A percentile compares a stretch with the other conserved stretches of the same genome.
Evolutionary conservation across 2,888 invertebrate genomes (phyloP).

Genomic region (Macropis europaea): DNA sequence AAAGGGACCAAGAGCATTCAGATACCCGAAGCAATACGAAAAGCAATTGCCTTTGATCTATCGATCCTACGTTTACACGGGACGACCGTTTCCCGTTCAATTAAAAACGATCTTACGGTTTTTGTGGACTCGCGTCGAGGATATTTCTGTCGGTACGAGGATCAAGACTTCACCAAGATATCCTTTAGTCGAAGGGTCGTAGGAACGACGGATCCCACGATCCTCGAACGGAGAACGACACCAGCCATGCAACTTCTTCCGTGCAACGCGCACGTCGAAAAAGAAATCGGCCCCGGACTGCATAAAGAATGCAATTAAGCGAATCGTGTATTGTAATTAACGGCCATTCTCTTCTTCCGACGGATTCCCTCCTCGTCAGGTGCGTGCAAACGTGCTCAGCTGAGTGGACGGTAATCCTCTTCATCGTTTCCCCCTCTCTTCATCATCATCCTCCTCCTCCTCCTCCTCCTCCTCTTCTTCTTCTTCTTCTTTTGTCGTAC

Average conservation of each 20-base stretch:
- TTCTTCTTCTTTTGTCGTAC: slow-evolving; percentile 21
- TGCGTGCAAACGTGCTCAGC: slow-evolving; percentile 59
- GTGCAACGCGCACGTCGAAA: slow-evolving; percentile 51
- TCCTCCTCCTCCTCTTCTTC: background rate
- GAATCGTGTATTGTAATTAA: slow-evolving; percentile 71
- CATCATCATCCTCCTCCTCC: background rate
- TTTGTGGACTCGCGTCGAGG: background rate
- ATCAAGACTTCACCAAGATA: slow-evolving; percentile 43
- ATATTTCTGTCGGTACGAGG: background rate
- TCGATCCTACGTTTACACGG: too few species aligned
- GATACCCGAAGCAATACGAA: too few species aligned
- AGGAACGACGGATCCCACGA: slow-evolving; percentile 43
- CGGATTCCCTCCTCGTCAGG: slow-evolving; percentile 59
- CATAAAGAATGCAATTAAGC: slow-evolving; percentile 75
- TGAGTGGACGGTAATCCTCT: slow-evolving; percentile 52
- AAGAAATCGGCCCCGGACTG: slow-evolving; percentile 64
- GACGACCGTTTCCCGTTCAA: too few species aligned
- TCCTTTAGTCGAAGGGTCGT: slow-evolving; percentile 1
- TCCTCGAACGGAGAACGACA: slow-evolving; percentile 40
- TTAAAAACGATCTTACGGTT: background rate
- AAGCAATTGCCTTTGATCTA: too few species aligned
- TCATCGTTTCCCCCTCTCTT: slow-evolving; percentile 33
- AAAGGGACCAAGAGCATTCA: too few species aligned
- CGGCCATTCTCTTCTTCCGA: slow-evolving; percentile 63
- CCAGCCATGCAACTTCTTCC: slow-evolving; percentile 61